Base-by-base conservation (phyloP, 2,797 vertebrate species). In the Chloroceryle inda region DNA sequence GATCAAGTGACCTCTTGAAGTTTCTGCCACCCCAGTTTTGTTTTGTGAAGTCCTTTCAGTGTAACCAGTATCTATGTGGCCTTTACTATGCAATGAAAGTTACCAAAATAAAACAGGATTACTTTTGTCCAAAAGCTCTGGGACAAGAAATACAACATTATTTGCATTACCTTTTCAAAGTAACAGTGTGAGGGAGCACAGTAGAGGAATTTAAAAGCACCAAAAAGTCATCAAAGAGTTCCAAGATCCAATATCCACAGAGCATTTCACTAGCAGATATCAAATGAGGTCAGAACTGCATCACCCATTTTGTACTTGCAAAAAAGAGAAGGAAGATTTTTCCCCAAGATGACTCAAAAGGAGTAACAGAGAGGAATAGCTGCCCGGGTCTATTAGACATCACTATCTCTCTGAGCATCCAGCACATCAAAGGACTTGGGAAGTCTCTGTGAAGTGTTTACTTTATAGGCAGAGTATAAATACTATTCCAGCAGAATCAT, bases 381-480 rank as follows among this genome's bases (percentile, higher is more conserved):
- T 58, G 40, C 50, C 33, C 1, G 2, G 24, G 5, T 27, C 27
- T 7, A 6, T 35, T 3, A 52, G n/a, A 42, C 55, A 89, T 12
- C 27, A 11, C n/a, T 42, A 3, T 45, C 62, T 66, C 63, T 53
- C 56, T n/a, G 56, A 85, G 55, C 13, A 94, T 14, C 42, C 55
- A 45, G 58, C 19, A 55, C 87, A 92, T 53, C 74, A 80, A 72
- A 81, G 38, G 49, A 16, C 45, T 44, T 24, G 10, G 49, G 42
- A 91, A 95, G 15, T 37, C 44, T 6, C 61, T 64, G 79, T 45
- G 11, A 53, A 95, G 37, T 31, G 79, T 81, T 92, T 88, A 66
- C 37, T 85, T 93, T 53, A 63, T 2, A 88, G 64, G 79, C 23
- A 45, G 21, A 80, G 9, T 15, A 81, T 23, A 86, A 97, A 96